Percentiles rank a stretch among this genome's conserved stretches.
These are phyloP conservation scores for Ruditapes philippinarum DNA, from an alignment of 1,140 invertebrate species.

Conservation along the genomic window DNA sequence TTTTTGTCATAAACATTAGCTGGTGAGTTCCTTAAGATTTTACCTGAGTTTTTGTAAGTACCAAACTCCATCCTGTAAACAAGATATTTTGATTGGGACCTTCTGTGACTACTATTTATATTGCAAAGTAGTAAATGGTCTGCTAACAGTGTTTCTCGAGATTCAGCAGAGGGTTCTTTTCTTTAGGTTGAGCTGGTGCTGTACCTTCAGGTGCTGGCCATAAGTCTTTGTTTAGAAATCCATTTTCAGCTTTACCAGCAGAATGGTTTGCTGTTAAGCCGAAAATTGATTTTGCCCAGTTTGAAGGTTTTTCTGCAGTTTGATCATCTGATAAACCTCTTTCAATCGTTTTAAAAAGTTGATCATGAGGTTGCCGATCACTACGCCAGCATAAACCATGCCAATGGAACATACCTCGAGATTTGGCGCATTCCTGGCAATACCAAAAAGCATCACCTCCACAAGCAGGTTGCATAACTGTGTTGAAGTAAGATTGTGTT, in stretches of 20 bases:
- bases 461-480: slow-evolving; percentile 59
- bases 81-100: slow-evolving; percentile 57
- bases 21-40: slow-evolving; percentile 1
- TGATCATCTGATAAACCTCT: slow-evolving; percentile 49
- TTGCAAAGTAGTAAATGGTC: slow-evolving; percentile 38
- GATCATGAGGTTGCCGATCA: slow-evolving; percentile 62
- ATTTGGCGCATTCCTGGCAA: slow-evolving; percentile 71
- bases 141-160: slow-evolving; percentile 67
- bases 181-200: slow-evolving; percentile 40
- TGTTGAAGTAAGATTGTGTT: slow-evolving; percentile 52
- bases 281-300: slow-evolving; percentile 62
- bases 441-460: slow-evolving; percentile 56
- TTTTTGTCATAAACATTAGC: background rate
- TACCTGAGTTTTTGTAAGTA: background rate
- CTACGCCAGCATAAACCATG: slow-evolving; percentile 67
- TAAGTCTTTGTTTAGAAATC: slow-evolving; percentile 61
- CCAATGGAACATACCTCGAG: slow-evolving; percentile 68
- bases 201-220: slow-evolving; percentile 69
- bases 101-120: slow-evolving; percentile 55
- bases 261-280: slow-evolving; percentile 64
- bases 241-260: slow-evolving; percentile 65
- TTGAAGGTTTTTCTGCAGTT: slow-evolving; percentile 34
- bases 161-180: slow-evolving; percentile 63
- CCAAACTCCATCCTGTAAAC: slow-evolving; percentile 64
- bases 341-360: slow-evolving; percentile 48